Evolutionary conservation across 2,113 vertebrate species (phyloP).

Genomic region (Phasianus colchicus): DNA sequence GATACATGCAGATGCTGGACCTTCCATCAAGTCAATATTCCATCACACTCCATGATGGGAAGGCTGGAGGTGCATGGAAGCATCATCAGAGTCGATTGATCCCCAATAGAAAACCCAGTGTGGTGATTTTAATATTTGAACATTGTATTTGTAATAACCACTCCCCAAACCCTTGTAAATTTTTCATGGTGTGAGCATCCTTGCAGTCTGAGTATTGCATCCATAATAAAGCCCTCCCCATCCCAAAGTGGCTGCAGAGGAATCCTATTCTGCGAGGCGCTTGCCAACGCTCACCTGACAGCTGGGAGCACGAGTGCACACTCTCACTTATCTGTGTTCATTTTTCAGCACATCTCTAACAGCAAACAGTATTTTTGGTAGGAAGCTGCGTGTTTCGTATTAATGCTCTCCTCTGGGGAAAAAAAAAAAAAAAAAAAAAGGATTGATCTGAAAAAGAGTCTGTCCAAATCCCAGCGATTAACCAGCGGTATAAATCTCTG

Average conservation of each 20-base stretch:
- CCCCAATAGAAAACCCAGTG: not conserved
- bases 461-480: not conserved
- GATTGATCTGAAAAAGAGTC: not conserved
- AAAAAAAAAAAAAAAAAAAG: not conserved
- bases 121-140: accelerated
- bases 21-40: accelerated
- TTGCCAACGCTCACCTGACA: not conserved
- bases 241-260: not conserved
- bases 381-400: not conserved
- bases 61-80: not conserved
- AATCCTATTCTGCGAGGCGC: not conserved
- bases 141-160: not conserved
- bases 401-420: accelerated
- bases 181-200: too few relatives aligned
- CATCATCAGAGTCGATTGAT: accelerated
- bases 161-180: not conserved
- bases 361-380: not conserved
- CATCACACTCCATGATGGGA: accelerated
- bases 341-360: constrained; percentile 29
- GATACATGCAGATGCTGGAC: accelerated
- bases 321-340: not conserved
- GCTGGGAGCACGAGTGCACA: accelerated
- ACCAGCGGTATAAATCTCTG: not conserved
- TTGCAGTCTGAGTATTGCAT: too few relatives aligned
- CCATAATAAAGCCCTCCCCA: not conserved